Base-by-base conservation (phyloP, 2,797 vertebrate genomes). In the Gambelia wislizenii region DNA sequence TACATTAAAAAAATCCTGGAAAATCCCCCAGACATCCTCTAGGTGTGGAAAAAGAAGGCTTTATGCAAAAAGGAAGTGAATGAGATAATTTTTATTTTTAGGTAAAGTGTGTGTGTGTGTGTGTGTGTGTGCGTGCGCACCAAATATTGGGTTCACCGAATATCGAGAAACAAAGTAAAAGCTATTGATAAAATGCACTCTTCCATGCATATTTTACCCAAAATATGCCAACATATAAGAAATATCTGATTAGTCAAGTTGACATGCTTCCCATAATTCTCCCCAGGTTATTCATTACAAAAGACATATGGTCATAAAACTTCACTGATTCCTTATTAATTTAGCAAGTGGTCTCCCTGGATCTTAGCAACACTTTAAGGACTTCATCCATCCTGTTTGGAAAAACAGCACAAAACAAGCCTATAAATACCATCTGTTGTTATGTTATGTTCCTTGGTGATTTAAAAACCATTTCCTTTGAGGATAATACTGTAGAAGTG, bases 291-390 rank as follows among this genome's bases (percentile, higher is more conserved):
- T 47, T 30, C 79, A 84, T 91, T 90, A 42, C 67, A 69, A 25
- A 49, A 83, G n/a, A 44, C 85, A 87, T 87, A 87, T 70, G 81
- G 39, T 47, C 47, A n/a, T 90, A 85, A 91, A 91, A 39, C 59
- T 84, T 84, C 84, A 75, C 36, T 84, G 52, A 67, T 82, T 84
- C 86, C 61, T 89, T 89, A 76, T 75, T 89, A 44, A 61, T 78
- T 90, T 59, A 83, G 85, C 44, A 47, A 72, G 25, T 87, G 79
- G 42, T 25, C 9, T 85, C 87, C 78, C 64, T 76, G 64, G 36
- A 88, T 47, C n/a, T 86, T 52, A 86, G 90, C 2, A n/a, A 59
- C 56, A 75, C 79, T 30, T 87, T 42, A 85, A 78, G 22, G 52
- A 80, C 76, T 91, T 87, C 0, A 5, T 25, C 54, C 13, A 9